Base-by-base conservation (phyloP, 2,797 vertebrate genomes). In the Coreius guichenoti region DNA sequence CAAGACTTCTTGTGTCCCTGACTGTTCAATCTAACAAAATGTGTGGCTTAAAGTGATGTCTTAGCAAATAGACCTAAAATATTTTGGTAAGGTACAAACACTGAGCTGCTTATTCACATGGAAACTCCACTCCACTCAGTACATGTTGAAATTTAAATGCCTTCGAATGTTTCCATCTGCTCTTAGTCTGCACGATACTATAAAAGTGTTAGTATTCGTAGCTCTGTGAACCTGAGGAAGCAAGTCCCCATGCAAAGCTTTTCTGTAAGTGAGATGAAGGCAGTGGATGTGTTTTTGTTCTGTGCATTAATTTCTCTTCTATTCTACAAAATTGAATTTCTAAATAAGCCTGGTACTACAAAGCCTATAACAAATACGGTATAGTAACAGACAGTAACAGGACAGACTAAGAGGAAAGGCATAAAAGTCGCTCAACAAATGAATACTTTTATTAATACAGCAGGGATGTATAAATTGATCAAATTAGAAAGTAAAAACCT, bases 11-110 rank as follows among this genome's bases (percentile, higher is more conserved):
- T 80, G n/a, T 33, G 26, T 49, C 29, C 65, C 2, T 33, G 56
- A 65, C 33, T 67, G 29, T 69, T 51, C n/a, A 58, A 29, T 69
- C 43, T 45, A 65, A 63, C 23, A 36, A 61, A 47, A 54, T 67
- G 82, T 81, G 89, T 79, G 86, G 82, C 45, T 87, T 67, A 77
- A 86, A 86, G 47, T 84, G 79, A 74, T 85, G 75, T 26, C 43
- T 84, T 67, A 3, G 45, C 84, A 83, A 87, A 87, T 56, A 83
- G 31, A 87, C 61, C 63, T 26, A 56, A 81, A 31, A 63, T 80
- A 76, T 81, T 81, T 77, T 68, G 13, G 54, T 36, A 82, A 83
- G 39, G 67, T 84, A 80, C 80, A 21, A 19, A 69, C 47, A 87
- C 69, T 51, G 23, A 75, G 51, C 51, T 69, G 74, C 84, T 86